Conservation (phyloP, 23 tunicate genomes). For the Phallusia fumigata region DNA sequence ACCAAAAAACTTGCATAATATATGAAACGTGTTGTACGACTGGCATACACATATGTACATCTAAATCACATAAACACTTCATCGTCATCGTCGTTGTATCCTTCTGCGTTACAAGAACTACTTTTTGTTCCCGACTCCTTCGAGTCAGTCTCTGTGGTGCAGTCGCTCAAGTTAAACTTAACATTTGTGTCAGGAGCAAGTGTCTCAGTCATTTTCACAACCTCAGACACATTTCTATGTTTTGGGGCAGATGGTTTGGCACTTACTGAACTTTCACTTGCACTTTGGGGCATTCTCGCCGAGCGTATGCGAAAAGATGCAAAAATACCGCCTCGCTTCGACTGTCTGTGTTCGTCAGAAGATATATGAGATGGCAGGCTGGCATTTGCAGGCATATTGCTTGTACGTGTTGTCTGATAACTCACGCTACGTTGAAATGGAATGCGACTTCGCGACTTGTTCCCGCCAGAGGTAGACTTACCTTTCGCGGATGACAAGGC, state of each 20-base stretch:
- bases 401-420: constrained; percentile 4
- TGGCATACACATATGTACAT: neutral
- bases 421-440: neutral
- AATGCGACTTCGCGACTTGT: neutral
- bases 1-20: too few relatives aligned
- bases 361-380: constrained; percentile 2
- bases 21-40: too few relatives aligned
- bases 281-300: neutral
- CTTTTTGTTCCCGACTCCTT: neutral
- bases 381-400: neutral
- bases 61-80: constrained; percentile 6
- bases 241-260: neutral
- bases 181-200: neutral
- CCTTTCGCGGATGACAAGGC: too few relatives aligned
- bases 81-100: constrained; percentile 4
- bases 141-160: neutral
- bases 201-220: neutral
- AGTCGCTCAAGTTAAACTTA: neutral
- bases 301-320: neutral
- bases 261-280: constrained; percentile 2
- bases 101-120: neutral
- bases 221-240: neutral
- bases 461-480: neutral
- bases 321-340: neutral
- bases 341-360: neutral